These are phyloP conservation scores for Tromatobia lineatoria DNA, from an alignment of 2,888 invertebrate species.

Conservation along the genomic window DNA sequence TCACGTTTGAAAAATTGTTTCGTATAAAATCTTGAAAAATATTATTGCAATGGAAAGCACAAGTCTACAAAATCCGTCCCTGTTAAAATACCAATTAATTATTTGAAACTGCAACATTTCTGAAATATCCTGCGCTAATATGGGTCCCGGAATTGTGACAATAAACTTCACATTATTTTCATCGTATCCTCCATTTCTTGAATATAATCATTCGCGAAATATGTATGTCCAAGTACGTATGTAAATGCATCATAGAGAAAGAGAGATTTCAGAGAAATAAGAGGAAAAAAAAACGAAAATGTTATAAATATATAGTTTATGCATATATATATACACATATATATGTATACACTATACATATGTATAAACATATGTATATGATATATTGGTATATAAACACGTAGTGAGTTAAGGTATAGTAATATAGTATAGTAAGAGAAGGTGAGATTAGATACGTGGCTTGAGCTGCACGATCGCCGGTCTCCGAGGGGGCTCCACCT, in stretches of 20 bases:
- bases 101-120: too few relatives aligned
- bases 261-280: slow-evolving; percentile 34
- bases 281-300: slow-evolving; percentile 35
- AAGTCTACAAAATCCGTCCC: too few relatives aligned
- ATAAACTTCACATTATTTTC: too few relatives aligned
- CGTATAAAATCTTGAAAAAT: too few relatives aligned
- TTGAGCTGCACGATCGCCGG: slow-evolving; percentile 85
- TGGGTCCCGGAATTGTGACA: too few relatives aligned
- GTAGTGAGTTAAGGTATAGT: slow-evolving; percentile 75
- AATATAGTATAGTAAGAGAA: slow-evolving; percentile 85
- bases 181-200: too few relatives aligned
- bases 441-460: slow-evolving; percentile 86
- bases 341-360: slow-evolving; percentile 73
- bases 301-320: slow-evolving; percentile 47
- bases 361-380: slow-evolving; percentile 72
- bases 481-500: slow-evolving; percentile 85
- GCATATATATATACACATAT: slow-evolving; percentile 56
- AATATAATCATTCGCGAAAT: not conserved
- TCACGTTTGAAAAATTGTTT: too few relatives aligned
- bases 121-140: too few relatives aligned
- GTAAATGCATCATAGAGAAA: slow-evolving; percentile 70
- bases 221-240: slow-evolving; percentile 64
- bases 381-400: slow-evolving; percentile 45
- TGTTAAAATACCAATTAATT: too few relatives aligned
- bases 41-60: too few relatives aligned